Evolutionary conservation across 2,888 invertebrate species (phyloP).

Genomic region (Drosophila gaucha): DNA sequence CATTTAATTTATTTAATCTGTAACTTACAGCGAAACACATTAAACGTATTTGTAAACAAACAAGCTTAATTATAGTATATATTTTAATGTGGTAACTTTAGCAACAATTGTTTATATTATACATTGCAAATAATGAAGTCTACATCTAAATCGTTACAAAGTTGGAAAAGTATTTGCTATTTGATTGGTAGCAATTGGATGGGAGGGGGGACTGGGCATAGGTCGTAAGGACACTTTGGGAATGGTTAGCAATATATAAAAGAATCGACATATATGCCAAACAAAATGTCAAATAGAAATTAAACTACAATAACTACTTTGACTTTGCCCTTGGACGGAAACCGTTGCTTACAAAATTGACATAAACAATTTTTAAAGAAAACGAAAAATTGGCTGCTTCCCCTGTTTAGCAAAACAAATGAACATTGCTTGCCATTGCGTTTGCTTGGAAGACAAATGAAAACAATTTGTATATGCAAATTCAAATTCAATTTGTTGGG

Average conservation of each 20-base stretch:
- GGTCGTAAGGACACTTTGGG: slow-evolving; percentile 67
- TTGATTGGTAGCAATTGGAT: slow-evolving; percentile 39
- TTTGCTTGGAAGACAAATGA: slow-evolving; percentile 75
- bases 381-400: slow-evolving; percentile 27
- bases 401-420: slow-evolving; percentile 34
- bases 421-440: slow-evolving; percentile 48
- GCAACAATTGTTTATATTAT: slow-evolving; percentile 68
- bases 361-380: slow-evolving; percentile 21
- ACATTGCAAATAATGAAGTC: slow-evolving; percentile 65
- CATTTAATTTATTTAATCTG: slow-evolving; percentile 64
- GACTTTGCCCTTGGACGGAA: slow-evolving; percentile 76
- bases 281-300: slow-evolving; percentile 40
- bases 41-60: slow-evolving; percentile 72
- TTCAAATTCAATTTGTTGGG: slow-evolving; percentile 30
- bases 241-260: slow-evolving; percentile 27
- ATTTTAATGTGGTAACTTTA: slow-evolving; percentile 65
- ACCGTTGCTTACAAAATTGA: slow-evolving; percentile 66
- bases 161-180: slow-evolving; percentile 40
- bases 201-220: slow-evolving; percentile 55
- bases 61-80: slow-evolving; percentile 64
- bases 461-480: slow-evolving; percentile 46
- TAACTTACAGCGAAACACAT: slow-evolving; percentile 63
- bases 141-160: slow-evolving; percentile 44
- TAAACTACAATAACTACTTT: slow-evolving; percentile 64
- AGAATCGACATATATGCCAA: slow-evolving; percentile 35